Conservation (phyloP, 2,797 vertebrate genomes). For the Melanogrammus aeglefinus region DNA sequence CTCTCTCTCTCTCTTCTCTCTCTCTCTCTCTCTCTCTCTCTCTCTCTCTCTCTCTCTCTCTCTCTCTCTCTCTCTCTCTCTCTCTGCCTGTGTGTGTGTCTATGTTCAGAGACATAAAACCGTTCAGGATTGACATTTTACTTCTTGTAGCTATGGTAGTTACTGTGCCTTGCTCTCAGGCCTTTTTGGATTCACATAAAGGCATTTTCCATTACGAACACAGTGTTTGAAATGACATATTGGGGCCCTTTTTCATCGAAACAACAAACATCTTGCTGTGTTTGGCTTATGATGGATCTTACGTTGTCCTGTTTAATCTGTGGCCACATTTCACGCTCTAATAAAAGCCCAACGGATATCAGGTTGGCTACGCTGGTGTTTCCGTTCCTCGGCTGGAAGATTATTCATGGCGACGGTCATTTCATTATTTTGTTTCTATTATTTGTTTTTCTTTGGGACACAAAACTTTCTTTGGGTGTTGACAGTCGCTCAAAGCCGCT, state of each 20-base stretch:
- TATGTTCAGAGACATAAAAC: conserved; percentile 6
- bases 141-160: conserved; percentile 23
- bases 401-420: not conserved
- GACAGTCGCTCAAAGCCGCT: not conserved
- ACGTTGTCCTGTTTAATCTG: not conserved
- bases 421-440: not conserved
- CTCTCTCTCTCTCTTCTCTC: conserved; percentile 10
- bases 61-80: not conserved
- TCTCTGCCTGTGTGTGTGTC: not conserved
- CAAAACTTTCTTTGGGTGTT: conserved; percentile 1
- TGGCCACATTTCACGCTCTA: not conserved
- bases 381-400: not conserved
- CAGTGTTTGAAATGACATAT: not conserved
- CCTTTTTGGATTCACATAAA: not conserved
- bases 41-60: not conserved
- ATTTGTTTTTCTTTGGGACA: not conserved
- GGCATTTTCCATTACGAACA: not conserved
- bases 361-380: not conserved
- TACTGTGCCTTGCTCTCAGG: not conserved
- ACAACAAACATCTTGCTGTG: not conserved
- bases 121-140: conserved; percentile 27
- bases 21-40: conserved; percentile 21
- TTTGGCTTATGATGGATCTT: not conserved
- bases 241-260: not conserved
- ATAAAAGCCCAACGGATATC: not conserved